Percentiles rank a stretch among this genome's conserved stretches.
Conservation (phyloP, 2,888 invertebrate genomes). For the Balanococcus diminutus region DNA sequence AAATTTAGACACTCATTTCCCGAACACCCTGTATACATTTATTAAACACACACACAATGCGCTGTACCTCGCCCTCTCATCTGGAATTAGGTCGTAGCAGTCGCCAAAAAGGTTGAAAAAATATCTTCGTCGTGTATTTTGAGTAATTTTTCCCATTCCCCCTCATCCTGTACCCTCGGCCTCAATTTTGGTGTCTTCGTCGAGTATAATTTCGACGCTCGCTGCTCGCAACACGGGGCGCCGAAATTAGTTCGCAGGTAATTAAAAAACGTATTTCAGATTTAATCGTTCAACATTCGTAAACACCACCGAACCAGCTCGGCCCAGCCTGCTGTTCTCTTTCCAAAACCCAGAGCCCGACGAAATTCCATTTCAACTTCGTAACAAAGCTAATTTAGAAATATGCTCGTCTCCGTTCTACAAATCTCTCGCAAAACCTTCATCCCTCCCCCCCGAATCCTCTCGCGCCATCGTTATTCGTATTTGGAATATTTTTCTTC, state of each 20-base stretch:
- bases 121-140: not conserved
- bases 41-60: not conserved
- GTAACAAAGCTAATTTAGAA: slow-evolving; percentile 36
- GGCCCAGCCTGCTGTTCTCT: not conserved
- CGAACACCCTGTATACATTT: not conserved
- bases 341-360: not conserved
- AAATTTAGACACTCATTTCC: too few species aligned
- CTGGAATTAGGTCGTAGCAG: not conserved
- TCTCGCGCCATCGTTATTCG: too few species aligned
- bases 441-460: too few species aligned
- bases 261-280: slow-evolving; percentile 38
- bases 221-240: not conserved
- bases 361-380: slow-evolving; percentile 9
- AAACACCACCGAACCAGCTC: not conserved
- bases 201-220: slow-evolving; percentile 11
- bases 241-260: slow-evolving; percentile 34
- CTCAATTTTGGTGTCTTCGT: not conserved
- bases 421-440: not conserved
- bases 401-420: not conserved
- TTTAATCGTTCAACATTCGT: slow-evolving; percentile 35
- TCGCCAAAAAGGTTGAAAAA: not conserved
- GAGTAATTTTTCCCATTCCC: not conserved
- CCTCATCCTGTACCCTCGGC: not conserved
- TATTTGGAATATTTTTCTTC: slow-evolving; percentile 11
- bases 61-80: not conserved